Percentiles rank a stretch among this genome's conserved stretches.
Evolutionary conservation across 1,140 invertebrate genomes (phyloP).

Genomic region (Drosophila bipectinata): DNA sequence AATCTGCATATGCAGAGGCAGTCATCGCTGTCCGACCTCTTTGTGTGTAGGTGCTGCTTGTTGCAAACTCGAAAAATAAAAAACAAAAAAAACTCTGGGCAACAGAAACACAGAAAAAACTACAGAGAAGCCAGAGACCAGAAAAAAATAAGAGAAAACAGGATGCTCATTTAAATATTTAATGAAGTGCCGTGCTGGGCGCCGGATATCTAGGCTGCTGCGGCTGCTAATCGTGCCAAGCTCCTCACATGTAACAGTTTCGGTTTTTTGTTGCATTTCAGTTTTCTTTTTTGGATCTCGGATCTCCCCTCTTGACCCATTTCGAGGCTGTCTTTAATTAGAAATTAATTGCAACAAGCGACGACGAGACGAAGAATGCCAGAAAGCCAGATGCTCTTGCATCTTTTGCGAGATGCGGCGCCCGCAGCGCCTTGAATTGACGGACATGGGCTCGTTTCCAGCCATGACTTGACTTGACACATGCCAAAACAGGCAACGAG

Average conservation of each 20-base stretch:
- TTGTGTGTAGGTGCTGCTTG: conserved; percentile 67
- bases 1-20: conserved; percentile 74
- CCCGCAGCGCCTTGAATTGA: conserved; percentile 67
- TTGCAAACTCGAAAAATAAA: conserved; percentile 42
- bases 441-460: conserved; percentile 65
- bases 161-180: conserved; percentile 83
- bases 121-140: conserved; percentile 14
- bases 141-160: conserved; percentile 57
- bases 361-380: neutral
- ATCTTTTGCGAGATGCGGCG: conserved; percentile 38
- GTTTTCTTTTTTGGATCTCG: conserved; percentile 22
- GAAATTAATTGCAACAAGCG: conserved; percentile 77
- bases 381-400: neutral
- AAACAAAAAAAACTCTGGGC: conserved; percentile 11
- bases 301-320: conserved; percentile 68
- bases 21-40: conserved; percentile 22
- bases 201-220: conserved; percentile 55
- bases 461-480: conserved; percentile 65
- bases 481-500: conserved; percentile 78
- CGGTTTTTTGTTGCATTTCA: conserved; percentile 4
- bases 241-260: conserved; percentile 68
- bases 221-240: conserved; percentile 63
- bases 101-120: conserved; percentile 11
- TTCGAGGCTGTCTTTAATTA: conserved; percentile 78
- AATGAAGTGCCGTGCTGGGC: conserved; percentile 79